phyloP scores from a whole-genome alignment of 2,113 vertebrate genomes.

The Caracal caracal region DNA sequence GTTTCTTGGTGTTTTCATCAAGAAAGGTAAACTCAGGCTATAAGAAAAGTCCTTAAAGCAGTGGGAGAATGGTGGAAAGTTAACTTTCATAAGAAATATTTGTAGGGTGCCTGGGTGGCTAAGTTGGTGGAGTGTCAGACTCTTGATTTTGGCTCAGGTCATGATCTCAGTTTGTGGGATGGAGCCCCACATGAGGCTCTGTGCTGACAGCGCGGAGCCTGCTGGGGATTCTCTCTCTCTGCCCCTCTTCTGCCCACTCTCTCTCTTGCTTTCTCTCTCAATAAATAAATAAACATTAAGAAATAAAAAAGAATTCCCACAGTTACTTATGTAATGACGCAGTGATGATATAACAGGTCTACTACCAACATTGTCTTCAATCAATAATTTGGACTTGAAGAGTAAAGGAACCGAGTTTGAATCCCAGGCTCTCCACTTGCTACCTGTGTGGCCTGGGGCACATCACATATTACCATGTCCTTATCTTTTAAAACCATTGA shows the following conservation, averaged over 20 bases:
- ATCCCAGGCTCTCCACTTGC: not conserved
- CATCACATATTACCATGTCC: not conserved
- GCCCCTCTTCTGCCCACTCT: too few species aligned
- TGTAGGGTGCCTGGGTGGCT: too few species aligned
- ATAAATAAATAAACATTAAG: too few species aligned
- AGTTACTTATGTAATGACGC: not conserved
- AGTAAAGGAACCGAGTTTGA: not conserved
- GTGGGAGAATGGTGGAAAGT: not conserved
- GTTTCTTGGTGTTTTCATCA: not conserved
- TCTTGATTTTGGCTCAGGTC: too few species aligned
- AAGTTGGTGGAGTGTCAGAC: too few species aligned
- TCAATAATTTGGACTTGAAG: not conserved
- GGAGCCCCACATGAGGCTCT: too few species aligned
- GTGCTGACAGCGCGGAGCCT: too few species aligned
- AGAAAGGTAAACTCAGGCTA: not conserved
- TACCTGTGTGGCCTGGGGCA: not conserved
- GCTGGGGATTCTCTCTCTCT: too few species aligned
- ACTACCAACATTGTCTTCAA: not conserved
- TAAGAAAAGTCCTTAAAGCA: not conserved
- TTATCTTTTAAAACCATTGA: not conserved
- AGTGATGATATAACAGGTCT: not conserved
- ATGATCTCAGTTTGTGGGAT: too few species aligned
- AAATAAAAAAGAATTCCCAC: not conserved
- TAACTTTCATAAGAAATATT: not conserved
- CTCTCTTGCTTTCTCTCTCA: too few species aligned